Percentiles rank a stretch among this genome's conserved stretches.
Evolutionary conservation across 2,113 vertebrate species (phyloP).

Genomic region (Athene cunicularia): DNA sequence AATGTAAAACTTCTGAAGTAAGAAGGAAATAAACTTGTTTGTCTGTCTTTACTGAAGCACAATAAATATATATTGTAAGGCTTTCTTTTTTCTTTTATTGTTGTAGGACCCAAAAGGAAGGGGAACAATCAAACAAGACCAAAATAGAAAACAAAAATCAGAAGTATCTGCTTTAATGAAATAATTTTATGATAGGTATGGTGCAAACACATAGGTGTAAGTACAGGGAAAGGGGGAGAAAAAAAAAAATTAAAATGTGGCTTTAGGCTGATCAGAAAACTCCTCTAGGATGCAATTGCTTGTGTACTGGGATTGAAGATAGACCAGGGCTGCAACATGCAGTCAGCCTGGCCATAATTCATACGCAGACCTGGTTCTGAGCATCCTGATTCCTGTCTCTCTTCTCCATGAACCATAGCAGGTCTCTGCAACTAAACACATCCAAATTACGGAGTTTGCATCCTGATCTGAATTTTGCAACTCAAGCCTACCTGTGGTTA

Average conservation of each 20-base stretch:
- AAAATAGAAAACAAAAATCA: not conserved
- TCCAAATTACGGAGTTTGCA: conserved; percentile 1
- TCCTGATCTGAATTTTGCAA: conserved; percentile 59
- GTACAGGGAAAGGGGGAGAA: not conserved
- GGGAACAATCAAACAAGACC: not conserved
- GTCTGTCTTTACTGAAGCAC: not conserved
- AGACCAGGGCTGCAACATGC: not conserved
- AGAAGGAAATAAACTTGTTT: not conserved
- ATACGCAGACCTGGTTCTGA: not conserved
- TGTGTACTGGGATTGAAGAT: not conserved
- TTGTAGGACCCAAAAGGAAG: not conserved
- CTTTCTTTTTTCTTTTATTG: not conserved
- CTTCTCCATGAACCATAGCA: not conserved
- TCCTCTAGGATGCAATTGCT: not conserved
- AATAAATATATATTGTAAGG: not conserved
- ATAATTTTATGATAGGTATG: not conserved
- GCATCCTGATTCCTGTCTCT: not conserved
- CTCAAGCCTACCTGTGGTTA: conserved; percentile 48
- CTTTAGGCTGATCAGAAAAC: not conserved
- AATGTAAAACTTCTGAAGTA: not conserved
- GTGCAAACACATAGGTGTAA: not conserved
- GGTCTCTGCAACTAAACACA: not conserved
- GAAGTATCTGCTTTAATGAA: not conserved
- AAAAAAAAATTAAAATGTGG: not conserved
- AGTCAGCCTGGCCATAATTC: not conserved